Evolutionary conservation across 2,113 vertebrate genomes (phyloP).

Genomic region (Calyptommatus sinebrachiatus): DNA sequence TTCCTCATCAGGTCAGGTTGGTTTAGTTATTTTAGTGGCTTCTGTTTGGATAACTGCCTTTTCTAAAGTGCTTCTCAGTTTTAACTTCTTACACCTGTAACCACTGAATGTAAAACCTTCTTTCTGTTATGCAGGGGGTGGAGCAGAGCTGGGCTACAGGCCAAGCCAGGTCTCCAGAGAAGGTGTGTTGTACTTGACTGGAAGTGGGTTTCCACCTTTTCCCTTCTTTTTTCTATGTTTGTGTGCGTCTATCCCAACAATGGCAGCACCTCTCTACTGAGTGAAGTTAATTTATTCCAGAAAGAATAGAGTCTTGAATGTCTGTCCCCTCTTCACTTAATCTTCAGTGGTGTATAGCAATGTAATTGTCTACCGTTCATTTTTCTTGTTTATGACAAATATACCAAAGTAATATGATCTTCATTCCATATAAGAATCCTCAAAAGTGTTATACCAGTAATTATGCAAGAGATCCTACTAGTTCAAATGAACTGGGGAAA

Average conservation of each 20-base stretch:
- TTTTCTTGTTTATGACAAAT: background rate
- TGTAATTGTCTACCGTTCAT: background rate
- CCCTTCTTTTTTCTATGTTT: background rate
- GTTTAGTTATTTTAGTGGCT: background rate
- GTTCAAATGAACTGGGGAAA: background rate
- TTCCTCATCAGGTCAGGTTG: background rate
- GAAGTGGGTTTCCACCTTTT: background rate
- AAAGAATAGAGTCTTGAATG: background rate
- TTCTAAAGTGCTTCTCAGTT: background rate
- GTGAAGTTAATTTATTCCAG: background rate
- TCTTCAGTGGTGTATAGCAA: too few relatives aligned
- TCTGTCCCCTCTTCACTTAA: background rate
- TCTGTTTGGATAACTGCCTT: background rate
- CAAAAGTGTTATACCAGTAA: background rate
- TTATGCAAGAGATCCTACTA: background rate
- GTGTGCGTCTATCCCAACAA: background rate
- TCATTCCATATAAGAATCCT: background rate
- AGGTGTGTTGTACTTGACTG: constrained; percentile 12
- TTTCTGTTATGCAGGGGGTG: constrained; percentile 13
- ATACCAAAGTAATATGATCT: background rate
- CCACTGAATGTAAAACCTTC: background rate
- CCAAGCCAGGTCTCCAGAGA: constrained; percentile 24
- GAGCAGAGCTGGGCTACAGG: constrained; percentile 32
- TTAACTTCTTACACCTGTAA: background rate
- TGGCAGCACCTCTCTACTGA: background rate